phyloP scores from a whole-genome alignment of 2,113 vertebrate species.

The Nyctibius bracteatus region DNA sequence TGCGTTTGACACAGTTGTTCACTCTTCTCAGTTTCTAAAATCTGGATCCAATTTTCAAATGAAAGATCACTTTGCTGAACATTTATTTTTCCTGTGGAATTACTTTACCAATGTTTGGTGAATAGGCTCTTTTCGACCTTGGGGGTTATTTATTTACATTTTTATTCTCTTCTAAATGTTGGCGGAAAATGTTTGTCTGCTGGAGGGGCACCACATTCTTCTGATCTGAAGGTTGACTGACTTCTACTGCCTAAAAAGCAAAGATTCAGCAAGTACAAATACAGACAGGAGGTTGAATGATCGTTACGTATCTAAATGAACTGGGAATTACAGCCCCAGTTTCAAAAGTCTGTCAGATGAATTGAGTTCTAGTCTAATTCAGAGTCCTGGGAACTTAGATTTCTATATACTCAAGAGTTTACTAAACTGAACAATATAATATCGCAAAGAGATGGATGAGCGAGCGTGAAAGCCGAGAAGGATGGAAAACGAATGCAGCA shows the following conservation, averaged over 20 bases:
- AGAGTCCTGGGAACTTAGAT: not conserved
- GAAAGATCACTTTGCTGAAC: constrained; percentile 66
- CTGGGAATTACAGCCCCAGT: not conserved
- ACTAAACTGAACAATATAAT: not conserved
- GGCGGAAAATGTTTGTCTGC: constrained; percentile 70
- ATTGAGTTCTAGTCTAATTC: not conserved
- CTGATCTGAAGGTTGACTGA: constrained; percentile 33
- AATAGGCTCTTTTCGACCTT: constrained; percentile 40
- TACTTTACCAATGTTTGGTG: constrained; percentile 47
- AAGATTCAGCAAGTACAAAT: not conserved
- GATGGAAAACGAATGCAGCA: not conserved
- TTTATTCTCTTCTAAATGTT: constrained; percentile 62
- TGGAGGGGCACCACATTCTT: constrained; percentile 55
- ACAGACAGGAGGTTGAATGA: not conserved
- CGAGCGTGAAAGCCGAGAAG: not conserved
- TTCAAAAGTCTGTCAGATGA: not conserved
- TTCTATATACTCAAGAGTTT: not conserved
- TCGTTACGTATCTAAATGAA: not conserved
- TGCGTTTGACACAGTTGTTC: not conserved
- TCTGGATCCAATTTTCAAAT: constrained; percentile 77
- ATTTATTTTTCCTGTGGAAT: constrained; percentile 71
- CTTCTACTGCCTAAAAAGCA: constrained; percentile 9
- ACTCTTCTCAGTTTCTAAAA: constrained; percentile 51
- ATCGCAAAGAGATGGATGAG: not conserved
- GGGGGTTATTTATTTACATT: constrained; percentile 61